Percentiles rank a stretch among this genome's conserved stretches.
These are phyloP conservation scores for Trinorchestia longiramus DNA, from an alignment of 1,140 invertebrate genomes.

Conservation along the genomic window DNA sequence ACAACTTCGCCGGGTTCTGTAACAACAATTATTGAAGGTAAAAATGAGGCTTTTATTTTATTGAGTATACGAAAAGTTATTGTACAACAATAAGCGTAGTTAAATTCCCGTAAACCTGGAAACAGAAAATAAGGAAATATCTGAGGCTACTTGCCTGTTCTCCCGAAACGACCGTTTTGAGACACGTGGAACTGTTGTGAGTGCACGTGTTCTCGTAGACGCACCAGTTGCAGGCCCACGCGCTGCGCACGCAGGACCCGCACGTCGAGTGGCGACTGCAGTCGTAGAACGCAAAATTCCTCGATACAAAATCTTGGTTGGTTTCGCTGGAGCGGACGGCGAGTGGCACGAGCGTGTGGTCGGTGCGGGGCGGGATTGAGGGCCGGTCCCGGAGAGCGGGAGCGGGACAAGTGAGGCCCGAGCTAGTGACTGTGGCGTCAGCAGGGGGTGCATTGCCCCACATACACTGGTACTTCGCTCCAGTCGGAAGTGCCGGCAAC, in stretches of 20 bases:
- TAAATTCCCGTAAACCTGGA: background rate
- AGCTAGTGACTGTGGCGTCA: constrained; percentile 82
- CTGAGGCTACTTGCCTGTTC: constrained; percentile 77
- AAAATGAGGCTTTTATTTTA: background rate
- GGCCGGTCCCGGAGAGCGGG: constrained; percentile 83
- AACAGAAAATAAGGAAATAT: background rate
- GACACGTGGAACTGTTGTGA: constrained; percentile 85
- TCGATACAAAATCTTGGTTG: constrained; percentile 94
- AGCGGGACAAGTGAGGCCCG: constrained; percentile 79
- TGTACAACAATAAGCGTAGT: background rate
- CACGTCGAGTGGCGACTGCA: constrained; percentile 90
- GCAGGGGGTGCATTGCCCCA: constrained; percentile 88
- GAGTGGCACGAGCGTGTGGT: constrained; percentile 92
- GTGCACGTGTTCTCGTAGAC: constrained; percentile 95
- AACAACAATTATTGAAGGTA: constrained; percentile 64
- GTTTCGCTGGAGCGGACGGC: constrained; percentile 93
- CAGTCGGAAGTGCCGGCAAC: constrained; percentile 86
- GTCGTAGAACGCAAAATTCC: constrained; percentile 94
- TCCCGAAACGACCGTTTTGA: constrained; percentile 84
- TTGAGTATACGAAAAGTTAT: background rate
- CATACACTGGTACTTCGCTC: constrained; percentile 93
- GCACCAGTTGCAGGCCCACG: constrained; percentile 95
- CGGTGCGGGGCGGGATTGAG: constrained; percentile 78
- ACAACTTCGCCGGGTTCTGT: constrained; percentile 80
- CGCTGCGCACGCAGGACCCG: constrained; percentile 85